These are phyloP conservation scores for Diaprepes abbreviatus DNA, from an alignment of 2,888 invertebrate species.

Conservation along the genomic window DNA sequence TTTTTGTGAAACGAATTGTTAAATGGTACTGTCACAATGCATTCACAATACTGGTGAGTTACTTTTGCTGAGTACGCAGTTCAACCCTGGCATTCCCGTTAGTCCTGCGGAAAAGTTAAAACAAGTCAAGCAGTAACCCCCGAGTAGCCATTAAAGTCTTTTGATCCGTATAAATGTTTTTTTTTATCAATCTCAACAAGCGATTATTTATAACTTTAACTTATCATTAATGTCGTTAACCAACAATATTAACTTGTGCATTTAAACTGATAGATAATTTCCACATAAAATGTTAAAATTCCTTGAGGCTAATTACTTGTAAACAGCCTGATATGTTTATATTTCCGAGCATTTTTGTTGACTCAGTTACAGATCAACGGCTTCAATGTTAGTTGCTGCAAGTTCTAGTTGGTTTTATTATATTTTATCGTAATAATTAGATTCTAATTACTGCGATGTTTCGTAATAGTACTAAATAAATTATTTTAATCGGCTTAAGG, in stretches of 20 bases:
- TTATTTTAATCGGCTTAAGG: neutral
- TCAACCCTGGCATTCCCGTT: too few species aligned
- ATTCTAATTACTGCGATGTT: neutral
- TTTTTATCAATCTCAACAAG: neutral
- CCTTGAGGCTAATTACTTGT: conserved; percentile 2
- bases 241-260: neutral
- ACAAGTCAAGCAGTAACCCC: too few species aligned
- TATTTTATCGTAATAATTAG: neutral
- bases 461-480: neutral
- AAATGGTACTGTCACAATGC: too few species aligned
- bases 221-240: neutral
- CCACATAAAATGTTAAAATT: conserved; percentile 1
- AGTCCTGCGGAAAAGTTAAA: too few species aligned
- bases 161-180: too few species aligned
- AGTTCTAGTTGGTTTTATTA: neutral
- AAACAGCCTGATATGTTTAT: conserved; percentile 10
- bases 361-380: conserved; percentile 5
- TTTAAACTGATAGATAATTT: neutral
- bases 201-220: neutral
- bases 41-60: too few species aligned
- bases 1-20: too few species aligned
- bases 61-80: too few species aligned
- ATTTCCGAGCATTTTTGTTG: conserved; percentile 12
- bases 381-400: neutral
- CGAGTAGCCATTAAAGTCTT: too few species aligned